phyloP scores from a whole-genome alignment of 2,888 invertebrate species.

The Stomorhina lunata region DNA sequence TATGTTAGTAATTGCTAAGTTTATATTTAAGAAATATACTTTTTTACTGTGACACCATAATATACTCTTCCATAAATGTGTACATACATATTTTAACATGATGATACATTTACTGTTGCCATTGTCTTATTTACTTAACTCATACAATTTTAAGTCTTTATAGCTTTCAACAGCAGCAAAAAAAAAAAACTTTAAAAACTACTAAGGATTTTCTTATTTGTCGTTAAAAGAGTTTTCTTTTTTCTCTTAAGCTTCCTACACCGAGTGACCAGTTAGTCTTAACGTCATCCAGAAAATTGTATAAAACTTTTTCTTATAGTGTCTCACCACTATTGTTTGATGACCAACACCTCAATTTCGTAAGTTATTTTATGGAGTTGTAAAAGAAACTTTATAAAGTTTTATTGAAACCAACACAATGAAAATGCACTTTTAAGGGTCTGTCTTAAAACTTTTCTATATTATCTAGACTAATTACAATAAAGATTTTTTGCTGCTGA shows the following conservation, averaged over 20 bases:
- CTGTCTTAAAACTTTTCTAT: slow-evolving; percentile 19
- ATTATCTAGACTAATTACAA: slow-evolving; percentile 52
- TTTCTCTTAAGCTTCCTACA: not conserved
- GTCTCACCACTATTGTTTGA: slow-evolving; percentile 42
- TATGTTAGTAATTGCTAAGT: too few species aligned
- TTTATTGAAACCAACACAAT: too few species aligned
- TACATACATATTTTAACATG: not conserved
- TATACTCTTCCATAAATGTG: not conserved
- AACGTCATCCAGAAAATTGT: slow-evolving; percentile 22
- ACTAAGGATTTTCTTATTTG: not conserved
- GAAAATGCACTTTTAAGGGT: not conserved
- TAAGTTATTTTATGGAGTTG: slow-evolving; percentile 7
- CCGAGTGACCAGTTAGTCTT: slow-evolving; percentile 10
- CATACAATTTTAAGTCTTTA: slow-evolving; percentile 10
- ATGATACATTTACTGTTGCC: slow-evolving; percentile 24
- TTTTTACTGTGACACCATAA: too few species aligned
- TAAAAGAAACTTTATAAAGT: too few species aligned
- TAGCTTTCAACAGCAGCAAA: slow-evolving; percentile 3
- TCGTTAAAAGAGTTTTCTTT: not conserved
- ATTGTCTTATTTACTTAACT: slow-evolving; percentile 48
- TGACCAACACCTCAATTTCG: slow-evolving; percentile 47
- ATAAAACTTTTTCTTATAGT: slow-evolving; percentile 10
- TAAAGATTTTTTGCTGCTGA: slow-evolving; percentile 45
- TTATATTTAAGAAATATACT: too few species aligned
- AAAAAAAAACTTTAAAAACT: not conserved